Evolutionary conservation across 2,888 invertebrate genomes (phyloP), one percentile per base, ranked within the genome.

Genomic region (Slavum lentiscoides): DNA sequence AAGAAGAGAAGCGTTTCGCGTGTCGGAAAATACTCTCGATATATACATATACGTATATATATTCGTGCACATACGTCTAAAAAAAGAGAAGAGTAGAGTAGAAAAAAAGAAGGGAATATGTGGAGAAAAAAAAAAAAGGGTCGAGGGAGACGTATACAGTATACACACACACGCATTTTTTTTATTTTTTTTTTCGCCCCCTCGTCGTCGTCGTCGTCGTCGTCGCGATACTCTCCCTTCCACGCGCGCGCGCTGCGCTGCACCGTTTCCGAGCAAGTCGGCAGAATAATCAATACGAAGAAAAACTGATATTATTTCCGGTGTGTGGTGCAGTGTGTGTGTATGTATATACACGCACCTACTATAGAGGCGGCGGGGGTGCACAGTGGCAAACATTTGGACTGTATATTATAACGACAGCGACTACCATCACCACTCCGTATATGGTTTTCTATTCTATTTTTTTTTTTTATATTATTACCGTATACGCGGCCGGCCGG

Each of bases 251-350:
- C 30, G 30, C 4, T 4, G 30, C 30, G 30, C 30, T 30, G 68
- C 30, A 37, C 61, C 62, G 23, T 74, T 30, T 74, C 69, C 62
- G 21, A 30, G 67, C 68, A 68, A 67, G 76, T 80, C 64, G 80
- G 80, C 72, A 72, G 70, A 80, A 80, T 80, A 80, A 80, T 80
- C 80, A 80, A 80, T 80, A 80, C 72, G 80, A 80, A 80, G 80
- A 70, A 80, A 80, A 80, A 80, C 70, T 72, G 80, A 80, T 80
- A 80, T 80, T 80, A 80, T 80, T 80, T 80, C 80, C 80, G 80
- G 80, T 58, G 58, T n/a, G 23, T 55, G 53, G 62, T 43, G 64
- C n/a, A 30, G 30, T 30, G 30, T 4, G 30, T 30, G 30, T 30
- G 30, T 30, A 30, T 30, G 30, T 30, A 4, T 30, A 4, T 30